Conservation (phyloP, 2,888 invertebrate species). For the Ichneumoninae sp. region DNA sequence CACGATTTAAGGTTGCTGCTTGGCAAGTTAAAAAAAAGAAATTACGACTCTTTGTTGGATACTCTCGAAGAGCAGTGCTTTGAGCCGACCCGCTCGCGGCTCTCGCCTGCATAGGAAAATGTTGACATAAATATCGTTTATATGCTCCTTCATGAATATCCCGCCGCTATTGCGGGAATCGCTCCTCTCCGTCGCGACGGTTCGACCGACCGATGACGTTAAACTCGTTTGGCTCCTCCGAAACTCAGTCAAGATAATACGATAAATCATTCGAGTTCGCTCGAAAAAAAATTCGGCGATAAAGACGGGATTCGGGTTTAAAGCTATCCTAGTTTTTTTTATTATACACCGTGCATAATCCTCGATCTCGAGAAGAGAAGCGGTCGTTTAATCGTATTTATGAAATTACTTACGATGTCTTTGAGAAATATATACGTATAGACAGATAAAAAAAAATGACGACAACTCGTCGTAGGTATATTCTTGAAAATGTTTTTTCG, state of each 20-base stretch:
- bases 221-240: slow-evolving; percentile 35
- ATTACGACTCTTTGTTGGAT: slow-evolving; percentile 67
- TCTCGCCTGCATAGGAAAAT: slow-evolving; percentile 67
- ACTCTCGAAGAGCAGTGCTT: slow-evolving; percentile 61
- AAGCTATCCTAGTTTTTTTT: slow-evolving; percentile 41
- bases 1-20: slow-evolving; percentile 1
- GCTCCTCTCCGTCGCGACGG: slow-evolving; percentile 3
- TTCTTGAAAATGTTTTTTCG: not conserved
- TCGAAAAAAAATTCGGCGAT: slow-evolving; percentile 55
- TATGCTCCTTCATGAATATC: slow-evolving; percentile 57
- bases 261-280: slow-evolving; percentile 68
- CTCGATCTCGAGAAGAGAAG: slow-evolving; percentile 3
- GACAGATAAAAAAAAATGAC: slow-evolving; percentile 3
- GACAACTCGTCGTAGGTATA: slow-evolving; percentile 30
- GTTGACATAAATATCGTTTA: slow-evolving; percentile 76
- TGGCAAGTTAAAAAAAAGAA: slow-evolving; percentile 63
- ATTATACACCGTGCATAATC: slow-evolving; percentile 21
- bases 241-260: slow-evolving; percentile 52
- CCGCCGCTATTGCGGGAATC: slow-evolving; percentile 65
- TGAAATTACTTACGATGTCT: slow-evolving; percentile 25
- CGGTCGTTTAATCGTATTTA: slow-evolving; percentile 43
- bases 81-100: slow-evolving; percentile 63
- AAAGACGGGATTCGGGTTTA: slow-evolving; percentile 62
- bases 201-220: slow-evolving; percentile 19
- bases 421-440: slow-evolving; percentile 6